Evolutionary conservation across 2,888 invertebrate species (phyloP).

Genomic region (Pyrrhosoma nymphula): DNA sequence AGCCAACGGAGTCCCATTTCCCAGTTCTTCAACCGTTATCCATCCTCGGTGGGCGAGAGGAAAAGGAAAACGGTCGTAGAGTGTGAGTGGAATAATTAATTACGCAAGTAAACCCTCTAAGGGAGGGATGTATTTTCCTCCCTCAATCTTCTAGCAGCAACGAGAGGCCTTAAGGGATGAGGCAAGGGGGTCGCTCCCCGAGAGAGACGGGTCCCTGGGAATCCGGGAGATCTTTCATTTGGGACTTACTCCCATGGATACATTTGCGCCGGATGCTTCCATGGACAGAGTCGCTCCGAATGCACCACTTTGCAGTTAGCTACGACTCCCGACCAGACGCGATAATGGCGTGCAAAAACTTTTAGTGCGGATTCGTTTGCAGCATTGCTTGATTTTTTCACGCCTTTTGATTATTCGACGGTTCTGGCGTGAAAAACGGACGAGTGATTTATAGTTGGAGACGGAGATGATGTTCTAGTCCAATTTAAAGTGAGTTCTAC

Average conservation of each 20-base stretch:
- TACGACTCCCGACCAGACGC: not conserved
- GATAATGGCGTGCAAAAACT: not conserved
- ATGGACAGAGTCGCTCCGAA: not conserved
- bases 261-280: not conserved
- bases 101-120: not conserved
- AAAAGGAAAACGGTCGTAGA: not conserved
- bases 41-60: not conserved
- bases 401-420: not conserved
- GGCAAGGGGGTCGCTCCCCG: not conserved
- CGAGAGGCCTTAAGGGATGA: not conserved
- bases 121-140: not conserved
- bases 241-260: not conserved
- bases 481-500: not conserved
- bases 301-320: not conserved
- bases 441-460: not conserved
- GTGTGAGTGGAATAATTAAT: conserved; percentile 59
- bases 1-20: not conserved
- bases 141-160: not conserved
- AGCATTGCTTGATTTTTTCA: not conserved
- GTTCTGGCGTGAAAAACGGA: not conserved
- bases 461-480: not conserved
- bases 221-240: not conserved
- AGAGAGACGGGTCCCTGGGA: not conserved
- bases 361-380: not conserved
- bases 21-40: conserved; percentile 19